Evolutionary conservation across 2,888 invertebrate genomes (phyloP).

Genomic region (Meta bourneti): DNA sequence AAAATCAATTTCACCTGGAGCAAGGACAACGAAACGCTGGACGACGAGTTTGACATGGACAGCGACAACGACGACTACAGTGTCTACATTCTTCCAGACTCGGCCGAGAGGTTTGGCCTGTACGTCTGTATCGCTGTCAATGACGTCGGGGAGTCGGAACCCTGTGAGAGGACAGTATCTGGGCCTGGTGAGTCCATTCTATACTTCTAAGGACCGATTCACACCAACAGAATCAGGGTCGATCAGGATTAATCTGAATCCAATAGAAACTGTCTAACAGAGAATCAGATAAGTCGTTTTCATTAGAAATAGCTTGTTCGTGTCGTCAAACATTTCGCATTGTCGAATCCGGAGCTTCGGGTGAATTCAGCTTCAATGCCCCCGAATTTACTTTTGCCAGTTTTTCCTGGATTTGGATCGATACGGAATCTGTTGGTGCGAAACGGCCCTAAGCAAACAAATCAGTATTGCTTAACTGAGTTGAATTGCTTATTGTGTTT

Average conservation of each 20-base stretch:
- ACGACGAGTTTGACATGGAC: constrained; percentile 68
- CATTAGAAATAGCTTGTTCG: too few relatives aligned
- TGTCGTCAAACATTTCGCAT: background rate
- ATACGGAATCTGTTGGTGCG: background rate
- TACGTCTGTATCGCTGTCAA: constrained; percentile 72
- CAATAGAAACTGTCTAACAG: too few relatives aligned
- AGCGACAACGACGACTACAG: constrained; percentile 46
- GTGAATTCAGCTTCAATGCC: background rate
- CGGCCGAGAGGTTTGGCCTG: constrained; percentile 42
- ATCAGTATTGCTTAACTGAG: background rate
- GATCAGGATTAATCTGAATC: too few relatives aligned
- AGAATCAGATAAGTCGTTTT: too few relatives aligned
- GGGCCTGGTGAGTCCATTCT: constrained; percentile 63
- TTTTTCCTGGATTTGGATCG: too few relatives aligned
- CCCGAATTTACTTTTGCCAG: too few relatives aligned
- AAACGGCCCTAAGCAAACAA: background rate
- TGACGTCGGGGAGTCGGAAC: constrained; percentile 68
- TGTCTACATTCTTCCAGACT: constrained; percentile 53
- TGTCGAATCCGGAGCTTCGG: too few relatives aligned
- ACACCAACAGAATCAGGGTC: background rate
- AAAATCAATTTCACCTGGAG: constrained; percentile 74
- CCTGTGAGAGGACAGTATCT: constrained; percentile 47
- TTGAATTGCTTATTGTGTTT: too few relatives aligned
- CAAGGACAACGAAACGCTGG: constrained; percentile 74
- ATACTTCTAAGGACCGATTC: background rate